These are phyloP conservation scores for Drosophila trichaetosa DNA, from an alignment of 2,888 invertebrate genomes.

Conservation along the genomic window DNA sequence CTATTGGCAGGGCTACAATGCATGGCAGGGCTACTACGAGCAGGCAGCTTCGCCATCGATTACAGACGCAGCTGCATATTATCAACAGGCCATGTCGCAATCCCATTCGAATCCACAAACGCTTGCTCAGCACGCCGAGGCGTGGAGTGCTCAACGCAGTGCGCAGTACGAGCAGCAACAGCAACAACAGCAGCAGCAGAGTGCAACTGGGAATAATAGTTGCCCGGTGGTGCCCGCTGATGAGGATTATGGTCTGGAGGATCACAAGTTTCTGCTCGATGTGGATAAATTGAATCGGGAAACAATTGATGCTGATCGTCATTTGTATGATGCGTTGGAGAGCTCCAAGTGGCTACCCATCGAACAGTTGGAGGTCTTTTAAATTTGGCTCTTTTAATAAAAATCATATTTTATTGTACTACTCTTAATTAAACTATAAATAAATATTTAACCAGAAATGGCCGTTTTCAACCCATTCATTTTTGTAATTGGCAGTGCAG, in stretches of 20 bases:
- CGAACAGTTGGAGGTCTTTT: constrained; percentile 89
- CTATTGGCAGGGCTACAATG: constrained; percentile 95
- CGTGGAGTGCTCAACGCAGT: constrained; percentile 85
- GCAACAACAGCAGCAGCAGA: constrained; percentile 30
- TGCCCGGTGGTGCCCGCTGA: constrained; percentile 81
- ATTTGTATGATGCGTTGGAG: constrained; percentile 92
- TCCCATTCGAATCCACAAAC: constrained; percentile 83
- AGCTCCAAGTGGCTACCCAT: constrained; percentile 93
- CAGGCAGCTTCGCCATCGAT: constrained; percentile 83
- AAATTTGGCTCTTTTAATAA: constrained; percentile 51
- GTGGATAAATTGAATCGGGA: constrained; percentile 92
- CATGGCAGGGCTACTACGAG: constrained; percentile 91
- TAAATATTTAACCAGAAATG: background rate
- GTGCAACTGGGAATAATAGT: constrained; percentile 79
- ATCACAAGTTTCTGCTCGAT: constrained; percentile 91
- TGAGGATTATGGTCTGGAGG: constrained; percentile 92
- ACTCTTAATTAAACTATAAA: background rate
- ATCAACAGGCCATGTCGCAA: constrained; percentile 85
- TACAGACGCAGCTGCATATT: constrained; percentile 80
- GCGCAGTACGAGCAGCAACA: constrained; percentile 84
- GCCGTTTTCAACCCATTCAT: too few species aligned
- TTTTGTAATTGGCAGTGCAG: background rate
- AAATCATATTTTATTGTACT: background rate
- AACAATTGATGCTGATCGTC: constrained; percentile 90
- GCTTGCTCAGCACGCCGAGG: constrained; percentile 85